Percentiles rank a stretch among this genome's conserved stretches.
phyloP scores from a whole-genome alignment of 2,797 vertebrate genomes.

The Coregonus suidteri region DNA sequence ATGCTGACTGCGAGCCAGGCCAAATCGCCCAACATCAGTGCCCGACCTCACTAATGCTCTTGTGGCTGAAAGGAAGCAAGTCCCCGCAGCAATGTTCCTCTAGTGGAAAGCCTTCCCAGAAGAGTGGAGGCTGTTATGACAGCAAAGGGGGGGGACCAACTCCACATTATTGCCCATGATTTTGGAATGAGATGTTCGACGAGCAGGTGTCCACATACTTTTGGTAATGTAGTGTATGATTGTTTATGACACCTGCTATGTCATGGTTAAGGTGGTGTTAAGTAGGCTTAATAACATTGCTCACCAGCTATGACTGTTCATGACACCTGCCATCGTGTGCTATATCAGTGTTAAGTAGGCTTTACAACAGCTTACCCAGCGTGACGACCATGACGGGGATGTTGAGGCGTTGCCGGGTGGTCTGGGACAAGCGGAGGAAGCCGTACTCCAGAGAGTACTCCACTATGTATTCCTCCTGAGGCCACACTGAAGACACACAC shows the following conservation, averaged over 20 bases:
- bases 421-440: conserved; percentile 92
- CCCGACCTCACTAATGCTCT: too few relatives aligned
- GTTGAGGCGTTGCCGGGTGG: conserved; percentile 90
- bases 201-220: too few relatives aligned
- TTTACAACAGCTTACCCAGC: conserved; percentile 77
- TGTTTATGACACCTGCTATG: background rate
- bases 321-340: background rate
- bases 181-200: too few relatives aligned
- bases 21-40: too few relatives aligned
- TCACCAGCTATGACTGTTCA: background rate
- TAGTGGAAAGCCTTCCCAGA: too few relatives aligned
- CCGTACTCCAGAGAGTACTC: conserved; percentile 96
- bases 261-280: background rate
- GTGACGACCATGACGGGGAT: conserved; percentile 98
- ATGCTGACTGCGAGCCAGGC: too few relatives aligned
- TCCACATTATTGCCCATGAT: too few relatives aligned
- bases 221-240: too few relatives aligned
- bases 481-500: conserved; percentile 81
- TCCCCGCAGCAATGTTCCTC: too few relatives aligned
- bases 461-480: conserved; percentile 95
- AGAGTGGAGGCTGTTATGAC: too few relatives aligned
- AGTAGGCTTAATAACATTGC: background rate
- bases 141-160: too few relatives aligned
- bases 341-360: background rate
- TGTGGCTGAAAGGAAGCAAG: too few relatives aligned